Evolutionary conservation across 1,140 invertebrate genomes (phyloP), one percentile per base, ranked within the genome.

Genomic region (Pteromalus puparum): DNA sequence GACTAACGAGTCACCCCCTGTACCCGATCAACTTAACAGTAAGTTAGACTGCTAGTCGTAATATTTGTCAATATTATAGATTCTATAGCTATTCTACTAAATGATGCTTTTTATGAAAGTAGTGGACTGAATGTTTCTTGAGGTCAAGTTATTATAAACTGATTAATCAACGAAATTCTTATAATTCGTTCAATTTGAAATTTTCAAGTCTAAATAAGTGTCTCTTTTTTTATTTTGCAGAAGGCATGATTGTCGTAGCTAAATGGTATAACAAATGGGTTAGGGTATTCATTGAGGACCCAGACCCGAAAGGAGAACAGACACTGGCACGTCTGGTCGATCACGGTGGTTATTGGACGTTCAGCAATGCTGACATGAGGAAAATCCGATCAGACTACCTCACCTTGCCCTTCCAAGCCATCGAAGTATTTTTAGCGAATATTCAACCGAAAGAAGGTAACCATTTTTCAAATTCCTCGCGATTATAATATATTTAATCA

Each of bases 321-420:
- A 96, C 96, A 89, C 94, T 97, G 82, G 95, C 99, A 48, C 97
- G 97, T 92, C 96, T 98, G 90, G 95, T 99, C 1, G 99, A 99
- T 93, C 98, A 98, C 91, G 99, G 99, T 38, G 98, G 98, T 73
- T 99, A 97, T 91, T 95, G 95, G 88, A 94, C 94, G 61, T 94
- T 98, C n/a, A 94, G 95, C 86, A 96, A 96, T 85, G 93, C 95
- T 30, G 93, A 95, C 83, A 94, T 99, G 88, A 95, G 97, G 89
- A 97, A 98, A 93, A 98, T 99, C 83, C 95, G 97, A 86, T 96
- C 95, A 84, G 98, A 99, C 92, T 99, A 98, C 90, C 96, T 99
- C 94, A 94, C 95, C 38, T 93, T 99, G 88, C 98, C 98, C 26
- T 99, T 99, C 94, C 98, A 99, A 95, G 97, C 98, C 72, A 96